Evolutionary conservation across 1,140 invertebrate genomes (phyloP).

Genomic region (Megalopta genalis): DNA sequence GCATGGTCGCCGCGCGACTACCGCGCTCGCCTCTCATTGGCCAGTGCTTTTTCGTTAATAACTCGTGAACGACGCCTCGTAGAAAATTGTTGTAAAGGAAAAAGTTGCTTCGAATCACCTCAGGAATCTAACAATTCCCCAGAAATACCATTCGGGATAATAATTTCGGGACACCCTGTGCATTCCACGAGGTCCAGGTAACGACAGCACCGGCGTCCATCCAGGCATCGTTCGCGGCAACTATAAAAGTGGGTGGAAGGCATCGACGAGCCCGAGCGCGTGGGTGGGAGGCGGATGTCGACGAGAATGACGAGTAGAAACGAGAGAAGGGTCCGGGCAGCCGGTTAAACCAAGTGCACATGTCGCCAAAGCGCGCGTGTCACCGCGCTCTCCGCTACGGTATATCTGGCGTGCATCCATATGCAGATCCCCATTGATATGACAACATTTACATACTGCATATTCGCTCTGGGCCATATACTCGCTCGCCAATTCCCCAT

Average conservation of each 20-base stretch:
- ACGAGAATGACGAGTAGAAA: slow-evolving; percentile 33
- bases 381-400: slow-evolving; percentile 61
- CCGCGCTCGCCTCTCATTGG: too few relatives aligned
- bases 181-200: background rate
- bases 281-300: slow-evolving; percentile 14
- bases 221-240: background rate
- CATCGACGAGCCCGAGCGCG: background rate
- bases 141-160: too few relatives aligned
- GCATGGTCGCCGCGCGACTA: too few relatives aligned
- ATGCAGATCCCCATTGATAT: slow-evolving; percentile 80
- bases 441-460: slow-evolving; percentile 81
- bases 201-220: background rate
- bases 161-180: too few relatives aligned
- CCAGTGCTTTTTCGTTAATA: too few relatives aligned
- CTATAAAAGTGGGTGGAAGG: slow-evolving; percentile 19
- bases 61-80: too few relatives aligned
- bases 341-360: slow-evolving; percentile 66
- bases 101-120: too few relatives aligned
- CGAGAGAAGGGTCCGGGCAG: slow-evolving; percentile 21
- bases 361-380: slow-evolving; percentile 75
- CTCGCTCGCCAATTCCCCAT: slow-evolving; percentile 77
- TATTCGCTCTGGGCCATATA: slow-evolving; percentile 79
- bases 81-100: too few relatives aligned
- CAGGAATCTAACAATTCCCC: too few relatives aligned
- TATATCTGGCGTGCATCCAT: slow-evolving; percentile 78